Base-by-base conservation (phyloP, 2,888 invertebrate species). In the Athalia rosae region DNA sequence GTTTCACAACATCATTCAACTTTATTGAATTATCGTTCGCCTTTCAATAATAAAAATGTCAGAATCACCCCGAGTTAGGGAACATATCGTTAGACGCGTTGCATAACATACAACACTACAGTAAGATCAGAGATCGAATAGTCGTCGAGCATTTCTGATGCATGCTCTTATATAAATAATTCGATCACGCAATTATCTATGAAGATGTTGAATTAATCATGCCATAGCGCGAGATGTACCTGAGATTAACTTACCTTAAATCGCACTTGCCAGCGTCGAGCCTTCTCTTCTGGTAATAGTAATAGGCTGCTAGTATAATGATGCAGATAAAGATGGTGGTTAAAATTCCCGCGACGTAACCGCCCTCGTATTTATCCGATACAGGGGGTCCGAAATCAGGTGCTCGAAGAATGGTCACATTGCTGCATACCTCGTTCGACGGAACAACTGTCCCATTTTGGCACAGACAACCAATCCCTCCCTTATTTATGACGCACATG, bases 401-500 rank as follows among this genome's bases (percentile, higher is more conserved):
- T 4, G 5, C 4, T 3, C 5, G 45, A 4, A 66, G 47, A 13
- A 28, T 45, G n/a, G 48, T 56, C 4, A 13, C 47, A 47, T 58
- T 61, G 61, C 3, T 48, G 50, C 92, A 92, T 48, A 77, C 78
- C 13, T 87, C 86, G 9, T 85, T 83, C 74, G 90, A 88, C 28
- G 83, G 81, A 0, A 91, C 89, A 41, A 89, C 80, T 4, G 83
- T 83, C 2, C 93, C 94, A 84, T 92, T 88, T 64, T 90, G 90
- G 81, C 94, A 94, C 79, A 94, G 86, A 82, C 94, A 94, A 79
- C 90, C 90, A 8, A 91, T 89, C 0, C 89, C 89, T 3, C 88
- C 84, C 63, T 91, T 90, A 8, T 90, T 90, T 56, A 92, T 91
- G 4, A 95, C 90, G 85, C 95, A 95, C 84, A 95, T 88, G 77